Base-by-base conservation (phyloP, 2,113 vertebrate species). In the Petromus typicus region DNA sequence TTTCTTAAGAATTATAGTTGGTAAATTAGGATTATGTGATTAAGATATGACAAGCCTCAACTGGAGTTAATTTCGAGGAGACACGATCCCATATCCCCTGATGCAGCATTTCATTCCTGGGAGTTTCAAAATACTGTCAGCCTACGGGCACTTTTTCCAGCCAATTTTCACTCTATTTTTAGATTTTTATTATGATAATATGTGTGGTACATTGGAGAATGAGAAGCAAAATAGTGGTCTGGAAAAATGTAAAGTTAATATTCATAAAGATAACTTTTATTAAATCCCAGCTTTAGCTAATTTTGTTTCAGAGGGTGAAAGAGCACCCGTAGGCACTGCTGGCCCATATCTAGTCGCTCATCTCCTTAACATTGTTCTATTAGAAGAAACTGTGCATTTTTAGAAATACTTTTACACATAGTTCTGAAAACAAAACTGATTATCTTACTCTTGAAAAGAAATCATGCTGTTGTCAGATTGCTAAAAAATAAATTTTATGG, bases 21-120 rank as follows among this genome's bases (percentile, higher is more conserved):
- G 73, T 86, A 94, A 96, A 7, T 86, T 57, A 79, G 63, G 91
- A 87, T 95, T 95, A 93, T 92, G 43, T 93, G 89, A 96, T 95
- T 93, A 97, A 93, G 23, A 11, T 91, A 95, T 96, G 91, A 80
- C 40, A 90, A 96, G 84, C 59, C 84, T 96, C 86, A 94, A 90
- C 32, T 89, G 16, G 64, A 93, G 95, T 96, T 95, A 97, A 95
- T 95, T 95, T 95, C 69, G 86, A 79, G 75, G 87, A 91, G 73
- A 89, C 37, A 86, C 27, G 81, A 4, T 93, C 61, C 61, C 17
- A n/a, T 57, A 80, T 86, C 11, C 20, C 45, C 71, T 85, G 80
- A 95, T 76, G 96, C 86, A 97, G 94, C 86, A 92, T 91, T 97
- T 92, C 27, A 64, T 96, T 91, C 89, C 56, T 83, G 43, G 92